These are phyloP conservation scores for Acronicta leporina DNA, from an alignment of 2,888 invertebrate genomes.

Conservation along the genomic window DNA sequence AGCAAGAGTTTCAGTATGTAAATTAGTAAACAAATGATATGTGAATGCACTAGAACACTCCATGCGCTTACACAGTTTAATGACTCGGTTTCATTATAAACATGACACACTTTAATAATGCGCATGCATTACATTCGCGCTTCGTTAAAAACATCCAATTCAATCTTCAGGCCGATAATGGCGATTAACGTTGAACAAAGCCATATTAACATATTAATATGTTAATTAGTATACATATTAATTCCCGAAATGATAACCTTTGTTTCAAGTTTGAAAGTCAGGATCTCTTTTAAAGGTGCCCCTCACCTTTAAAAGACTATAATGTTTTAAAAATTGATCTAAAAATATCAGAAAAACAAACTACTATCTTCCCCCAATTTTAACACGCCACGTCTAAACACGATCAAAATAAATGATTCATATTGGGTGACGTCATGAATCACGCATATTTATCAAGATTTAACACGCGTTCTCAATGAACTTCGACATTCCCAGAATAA, in stretches of 20 bases:
- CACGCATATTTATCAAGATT: conserved; percentile 19
- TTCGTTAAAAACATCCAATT: conserved; percentile 1
- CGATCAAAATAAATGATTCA: conserved; percentile 24
- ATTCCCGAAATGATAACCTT: too few species aligned
- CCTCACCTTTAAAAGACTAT: too few species aligned
- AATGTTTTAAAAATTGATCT: too few species aligned
- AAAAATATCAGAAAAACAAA: not conserved
- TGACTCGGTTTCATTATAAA: conserved; percentile 42
- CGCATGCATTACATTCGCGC: conserved; percentile 13
- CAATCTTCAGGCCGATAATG: not conserved
- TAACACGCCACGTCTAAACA: not conserved
- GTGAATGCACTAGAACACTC: conserved; percentile 25
- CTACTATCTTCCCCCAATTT: conserved; percentile 1
- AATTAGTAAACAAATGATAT: not conserved
- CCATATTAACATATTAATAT: too few species aligned
- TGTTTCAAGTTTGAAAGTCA: too few species aligned
- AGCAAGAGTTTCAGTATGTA: too few species aligned
- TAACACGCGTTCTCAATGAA: conserved; percentile 23
- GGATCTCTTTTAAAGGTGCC: too few species aligned
- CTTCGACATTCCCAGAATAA: conserved; percentile 39
- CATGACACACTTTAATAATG: conserved; percentile 35
- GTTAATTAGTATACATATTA: too few species aligned
- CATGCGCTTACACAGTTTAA: conserved; percentile 21
- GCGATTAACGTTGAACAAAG: too few species aligned
- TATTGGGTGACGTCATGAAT: conserved; percentile 18